Base-by-base conservation (phyloP, 2,888 invertebrate species). In the Neoascia interrupta region DNA sequence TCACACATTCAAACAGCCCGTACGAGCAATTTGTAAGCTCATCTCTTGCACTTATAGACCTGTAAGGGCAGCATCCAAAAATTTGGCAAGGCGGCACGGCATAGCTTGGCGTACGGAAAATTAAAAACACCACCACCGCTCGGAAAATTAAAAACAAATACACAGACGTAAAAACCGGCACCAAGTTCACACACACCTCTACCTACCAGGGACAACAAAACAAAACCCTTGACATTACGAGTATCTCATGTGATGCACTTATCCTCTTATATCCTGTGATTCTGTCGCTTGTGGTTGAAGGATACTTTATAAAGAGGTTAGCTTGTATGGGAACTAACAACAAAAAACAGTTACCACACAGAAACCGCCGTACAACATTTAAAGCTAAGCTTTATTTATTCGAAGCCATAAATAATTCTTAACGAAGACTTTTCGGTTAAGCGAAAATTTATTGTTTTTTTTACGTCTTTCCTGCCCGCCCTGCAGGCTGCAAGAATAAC, bases 311-410 rank as follows among this genome's bases (percentile, higher is more conserved):
- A 73, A 79, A 79, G 73, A 79, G 66, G 79, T 73, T 79, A 68
- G 66, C 60, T 73, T 79, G 72, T 61, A 79, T 68, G 69, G 58
- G n/a, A 31, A 31, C n/a, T n/a, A n/a, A n/a, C 4, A 26, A 26
- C 4, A 26, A 26, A 68, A 68, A 63, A 75, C 70, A 66, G 70
- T 64, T 69, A 60, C 74, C 64, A 69, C 66, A 72, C 73, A 64
- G 26, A 58, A 64, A 70, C 74, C 73, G 68, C 70, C 58, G 75
- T 54, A 75, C 69, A 75, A 60, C 82, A 81, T 82, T 84, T 83
- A 84, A 84, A 81, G 81, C 82, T 84, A 83, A 84, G 82, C 84
- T 82, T 83, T 84, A 84, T 84, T 84, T 83, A 84, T 84, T 83
- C 82, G 74, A 81, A 82, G 82, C 81, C 81, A 84, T 84, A 84